Conservation (phyloP, 2,113 vertebrate species). For the Chlorocebus sabaeus region DNA sequence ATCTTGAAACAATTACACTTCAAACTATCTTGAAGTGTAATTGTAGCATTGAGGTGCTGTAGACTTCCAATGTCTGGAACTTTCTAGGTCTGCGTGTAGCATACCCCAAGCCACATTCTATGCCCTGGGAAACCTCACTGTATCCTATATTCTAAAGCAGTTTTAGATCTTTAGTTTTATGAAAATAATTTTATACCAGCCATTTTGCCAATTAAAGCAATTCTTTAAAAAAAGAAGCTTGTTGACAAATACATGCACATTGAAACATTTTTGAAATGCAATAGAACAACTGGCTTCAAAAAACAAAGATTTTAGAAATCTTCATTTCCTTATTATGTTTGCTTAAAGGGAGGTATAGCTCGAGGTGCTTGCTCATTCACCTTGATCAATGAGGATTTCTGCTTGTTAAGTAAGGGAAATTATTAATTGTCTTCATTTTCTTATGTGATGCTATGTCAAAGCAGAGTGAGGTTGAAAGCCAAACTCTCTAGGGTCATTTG, state of each 20-base stretch:
- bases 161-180: not conserved
- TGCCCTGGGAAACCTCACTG: not conserved
- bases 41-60: not conserved
- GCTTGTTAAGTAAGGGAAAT: not conserved
- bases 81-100: not conserved
- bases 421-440: slow-evolving; percentile 47
- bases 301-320: not conserved
- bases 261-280: not conserved
- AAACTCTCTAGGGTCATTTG: not conserved
- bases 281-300: not conserved
- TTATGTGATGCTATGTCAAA: slow-evolving; percentile 5
- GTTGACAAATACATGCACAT: not conserved
- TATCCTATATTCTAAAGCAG: not conserved
- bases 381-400: slow-evolving; percentile 33
- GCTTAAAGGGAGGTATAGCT: not conserved
- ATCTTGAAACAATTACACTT: not conserved
- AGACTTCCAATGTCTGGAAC: not conserved
- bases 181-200: not conserved
- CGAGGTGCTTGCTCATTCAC: not conserved
- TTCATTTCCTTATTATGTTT: slow-evolving; percentile 26
- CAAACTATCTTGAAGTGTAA: not conserved
- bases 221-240: not conserved
- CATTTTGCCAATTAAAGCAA: not conserved
- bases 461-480: not conserved
- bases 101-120: not conserved